These are phyloP conservation scores for Hyposoter didymator DNA, from an alignment of 2,888 invertebrate genomes.

Conservation along the genomic window DNA sequence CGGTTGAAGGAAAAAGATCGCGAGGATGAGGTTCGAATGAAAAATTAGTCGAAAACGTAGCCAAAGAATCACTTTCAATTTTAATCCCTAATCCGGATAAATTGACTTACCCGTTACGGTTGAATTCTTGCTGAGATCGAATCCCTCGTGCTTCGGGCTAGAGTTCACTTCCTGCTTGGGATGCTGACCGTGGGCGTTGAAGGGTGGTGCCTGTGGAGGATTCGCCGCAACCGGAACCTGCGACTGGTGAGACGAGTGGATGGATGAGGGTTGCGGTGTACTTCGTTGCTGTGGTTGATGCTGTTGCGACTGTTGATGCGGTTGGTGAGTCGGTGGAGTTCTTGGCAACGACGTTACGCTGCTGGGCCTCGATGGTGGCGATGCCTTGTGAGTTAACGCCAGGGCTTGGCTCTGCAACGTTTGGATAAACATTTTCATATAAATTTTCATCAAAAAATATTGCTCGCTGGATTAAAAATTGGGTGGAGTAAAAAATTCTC, in stretches of 20 bases:
- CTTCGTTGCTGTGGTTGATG: slow-evolving; percentile 78
- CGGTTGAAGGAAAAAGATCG: not conserved
- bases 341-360: slow-evolving; percentile 81
- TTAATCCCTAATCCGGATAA: slow-evolving; percentile 25
- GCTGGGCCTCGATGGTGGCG: slow-evolving; percentile 84
- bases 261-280: slow-evolving; percentile 77
- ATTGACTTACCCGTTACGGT: slow-evolving; percentile 87
- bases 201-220: slow-evolving; percentile 83
- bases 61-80: not conserved
- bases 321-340: slow-evolving; percentile 80
- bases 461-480: not conserved
- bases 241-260: slow-evolving; percentile 81
- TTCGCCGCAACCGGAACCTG: slow-evolving; percentile 84
- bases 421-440: not conserved
- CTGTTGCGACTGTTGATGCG: slow-evolving; percentile 76
- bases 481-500: not conserved
- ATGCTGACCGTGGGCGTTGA: slow-evolving; percentile 80
- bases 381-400: slow-evolving; percentile 87
- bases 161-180: slow-evolving; percentile 80
- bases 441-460: slow-evolving; percentile 10
- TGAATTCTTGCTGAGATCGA: slow-evolving; percentile 87
- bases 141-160: slow-evolving; percentile 88
- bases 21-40: not conserved
- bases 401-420: slow-evolving; percentile 88
- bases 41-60: slow-evolving; percentile 2